Evolutionary conservation across 2,113 vertebrate genomes (phyloP).

Genomic region (Bungarus multicinctus): DNA sequence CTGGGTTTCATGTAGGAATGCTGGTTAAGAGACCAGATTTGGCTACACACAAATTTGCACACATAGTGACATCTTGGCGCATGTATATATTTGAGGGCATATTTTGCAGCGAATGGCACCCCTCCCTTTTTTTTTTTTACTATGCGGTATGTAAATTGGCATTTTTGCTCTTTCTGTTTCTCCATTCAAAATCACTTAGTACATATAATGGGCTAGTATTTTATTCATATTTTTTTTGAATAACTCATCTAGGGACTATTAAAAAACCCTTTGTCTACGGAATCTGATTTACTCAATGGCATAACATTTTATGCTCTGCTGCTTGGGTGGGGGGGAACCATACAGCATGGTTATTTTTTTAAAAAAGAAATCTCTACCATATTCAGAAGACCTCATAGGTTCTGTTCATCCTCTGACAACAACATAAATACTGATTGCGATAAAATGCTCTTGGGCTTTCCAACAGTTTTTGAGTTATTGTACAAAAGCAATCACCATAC

Average conservation of each 20-base stretch:
- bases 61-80: background rate
- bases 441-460: slow-evolving; percentile 27
- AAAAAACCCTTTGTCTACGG: background rate
- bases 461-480: background rate
- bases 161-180: background rate
- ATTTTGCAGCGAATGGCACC: background rate
- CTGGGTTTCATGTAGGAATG: background rate
- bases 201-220: background rate
- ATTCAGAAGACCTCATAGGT: slow-evolving; percentile 28
- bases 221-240: slow-evolving; percentile 18
- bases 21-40: background rate
- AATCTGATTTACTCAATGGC: background rate
- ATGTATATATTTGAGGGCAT: background rate
- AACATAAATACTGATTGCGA: slow-evolving; percentile 45
- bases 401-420: slow-evolving; percentile 42
- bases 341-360: background rate
- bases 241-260: background rate
- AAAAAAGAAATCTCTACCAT: background rate
- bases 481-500: background rate
- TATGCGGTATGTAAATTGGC: background rate
- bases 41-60: background rate
- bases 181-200: slow-evolving; percentile 16
- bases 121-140: background rate
- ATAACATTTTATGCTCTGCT: slow-evolving; percentile 2
- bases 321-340: background rate